Percentiles rank a stretch among this genome's conserved stretches.
Conservation (phyloP, 2,888 invertebrate species). For the Dasypolia templi region DNA sequence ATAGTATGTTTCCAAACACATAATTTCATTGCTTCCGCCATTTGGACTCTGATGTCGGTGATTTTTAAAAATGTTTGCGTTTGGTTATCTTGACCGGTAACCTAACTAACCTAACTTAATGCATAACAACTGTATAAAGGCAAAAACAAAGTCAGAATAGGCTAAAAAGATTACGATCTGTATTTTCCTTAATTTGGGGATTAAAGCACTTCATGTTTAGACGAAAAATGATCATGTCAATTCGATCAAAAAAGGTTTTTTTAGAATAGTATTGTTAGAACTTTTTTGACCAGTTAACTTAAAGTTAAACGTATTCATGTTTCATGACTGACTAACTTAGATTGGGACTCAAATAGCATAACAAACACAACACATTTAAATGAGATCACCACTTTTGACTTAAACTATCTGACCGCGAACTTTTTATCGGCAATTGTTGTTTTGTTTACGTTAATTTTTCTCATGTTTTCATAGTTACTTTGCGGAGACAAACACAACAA, state of each 20-base stretch:
- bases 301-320: background rate
- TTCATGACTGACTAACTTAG: background rate
- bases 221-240: conserved; percentile 5
- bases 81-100: conserved; percentile 62
- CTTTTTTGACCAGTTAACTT: background rate
- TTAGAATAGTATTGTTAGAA: background rate
- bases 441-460: no score
- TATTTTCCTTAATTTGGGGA: conserved; percentile 19
- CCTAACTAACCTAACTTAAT: conserved; percentile 46
- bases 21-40: conserved; percentile 54
- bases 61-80: conserved; percentile 61
- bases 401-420: no score
- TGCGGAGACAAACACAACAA: no score
- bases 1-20: conserved; percentile 58
- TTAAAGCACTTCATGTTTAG: conserved; percentile 27
- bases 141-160: conserved; percentile 37
- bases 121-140: conserved; percentile 38
- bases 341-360: background rate
- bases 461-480: no score
- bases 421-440: no score
- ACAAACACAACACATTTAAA: no score
- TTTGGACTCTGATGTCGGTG: conserved; percentile 57
- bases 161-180: conserved; percentile 36
- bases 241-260: conserved; percentile 30
- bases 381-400: no score